These are phyloP conservation scores for Epizoanthus scotinus DNA, from an alignment of 92 coral and sea anemone species.

Conservation along the genomic window DNA sequence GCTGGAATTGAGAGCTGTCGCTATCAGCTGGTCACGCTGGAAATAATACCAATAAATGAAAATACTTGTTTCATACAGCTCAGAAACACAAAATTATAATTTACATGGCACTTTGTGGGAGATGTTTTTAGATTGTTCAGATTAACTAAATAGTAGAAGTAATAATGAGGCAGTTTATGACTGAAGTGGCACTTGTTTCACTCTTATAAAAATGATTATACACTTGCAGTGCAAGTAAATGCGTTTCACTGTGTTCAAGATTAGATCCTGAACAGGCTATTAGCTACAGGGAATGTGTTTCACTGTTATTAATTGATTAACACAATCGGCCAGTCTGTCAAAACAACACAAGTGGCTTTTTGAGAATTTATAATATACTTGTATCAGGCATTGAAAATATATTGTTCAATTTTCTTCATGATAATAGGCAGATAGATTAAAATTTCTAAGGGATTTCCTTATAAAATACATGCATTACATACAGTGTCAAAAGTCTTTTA, in stretches of 20 bases:
- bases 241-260: too few species aligned
- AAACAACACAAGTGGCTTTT: background rate
- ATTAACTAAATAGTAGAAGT: conserved; percentile 14
- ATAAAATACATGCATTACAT: too few species aligned
- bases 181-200: background rate
- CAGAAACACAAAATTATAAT: conserved; percentile 7
- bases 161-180: background rate
- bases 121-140: conserved; percentile 29
- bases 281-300: background rate
- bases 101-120: conserved; percentile 24
- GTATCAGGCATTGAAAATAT: background rate
- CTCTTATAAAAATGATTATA: background rate
- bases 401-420: conserved; percentile 5
- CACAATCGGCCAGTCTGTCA: background rate
- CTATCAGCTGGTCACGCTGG: conserved; percentile 24
- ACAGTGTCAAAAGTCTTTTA: conserved; percentile 16
- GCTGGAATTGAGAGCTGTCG: background rate
- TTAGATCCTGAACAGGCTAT: background rate
- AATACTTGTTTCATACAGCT: background rate
- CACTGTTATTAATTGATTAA: background rate
- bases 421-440: background rate
- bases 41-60: background rate
- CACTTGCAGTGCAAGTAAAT: background rate
- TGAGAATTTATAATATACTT: background rate
- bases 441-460: background rate